phyloP scores from a whole-genome alignment of 2,888 invertebrate species.

The Girardia tigrina region DNA sequence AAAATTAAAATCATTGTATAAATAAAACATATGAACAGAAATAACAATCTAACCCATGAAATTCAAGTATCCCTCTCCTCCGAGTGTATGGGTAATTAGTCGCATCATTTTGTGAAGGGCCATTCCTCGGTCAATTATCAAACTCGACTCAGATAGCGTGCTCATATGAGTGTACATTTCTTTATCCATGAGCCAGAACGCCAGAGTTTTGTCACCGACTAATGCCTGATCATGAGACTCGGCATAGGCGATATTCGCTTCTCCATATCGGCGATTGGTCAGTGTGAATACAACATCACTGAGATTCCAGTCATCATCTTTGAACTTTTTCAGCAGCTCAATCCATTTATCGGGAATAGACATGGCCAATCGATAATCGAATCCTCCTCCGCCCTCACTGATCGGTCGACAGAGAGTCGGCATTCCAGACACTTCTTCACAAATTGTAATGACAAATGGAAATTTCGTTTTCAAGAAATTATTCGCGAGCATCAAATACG shows the following conservation, averaged over 20 bases:
- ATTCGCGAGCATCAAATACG: slow-evolving; percentile 86
- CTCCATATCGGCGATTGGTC: slow-evolving; percentile 85
- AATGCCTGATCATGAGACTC: slow-evolving; percentile 97
- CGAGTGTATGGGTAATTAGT: slow-evolving; percentile 76
- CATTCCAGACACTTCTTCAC: slow-evolving; percentile 99
- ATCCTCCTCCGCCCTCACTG: slow-evolving; percentile 79
- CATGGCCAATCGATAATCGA: slow-evolving; percentile 93
- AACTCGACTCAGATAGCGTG: slow-evolving; percentile 49
- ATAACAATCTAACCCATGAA: slow-evolving; percentile 64
- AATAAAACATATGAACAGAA: background rate
- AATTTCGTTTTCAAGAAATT: slow-evolving; percentile 68
- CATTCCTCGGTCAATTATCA: slow-evolving; percentile 73
- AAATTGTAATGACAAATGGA: slow-evolving; percentile 67
- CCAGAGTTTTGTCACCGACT: slow-evolving; percentile 93
- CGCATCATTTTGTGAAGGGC: slow-evolving; percentile 93
- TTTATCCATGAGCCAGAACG: slow-evolving; percentile 98
- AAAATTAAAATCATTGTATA: background rate
- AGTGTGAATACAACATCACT: slow-evolving; percentile 77
- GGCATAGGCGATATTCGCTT: slow-evolving; percentile 86
- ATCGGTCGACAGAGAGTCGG: slow-evolving; percentile 85
- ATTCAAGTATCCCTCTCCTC: slow-evolving; percentile 95
- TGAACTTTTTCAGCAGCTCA: slow-evolving; percentile 53
- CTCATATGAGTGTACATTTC: slow-evolving; percentile 97
- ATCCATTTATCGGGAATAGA: slow-evolving; percentile 99
- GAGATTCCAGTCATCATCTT: slow-evolving; percentile 86